These are phyloP conservation scores for Neotoma lepida DNA, from an alignment of 2,113 vertebrate genomes.

Conservation along the genomic window DNA sequence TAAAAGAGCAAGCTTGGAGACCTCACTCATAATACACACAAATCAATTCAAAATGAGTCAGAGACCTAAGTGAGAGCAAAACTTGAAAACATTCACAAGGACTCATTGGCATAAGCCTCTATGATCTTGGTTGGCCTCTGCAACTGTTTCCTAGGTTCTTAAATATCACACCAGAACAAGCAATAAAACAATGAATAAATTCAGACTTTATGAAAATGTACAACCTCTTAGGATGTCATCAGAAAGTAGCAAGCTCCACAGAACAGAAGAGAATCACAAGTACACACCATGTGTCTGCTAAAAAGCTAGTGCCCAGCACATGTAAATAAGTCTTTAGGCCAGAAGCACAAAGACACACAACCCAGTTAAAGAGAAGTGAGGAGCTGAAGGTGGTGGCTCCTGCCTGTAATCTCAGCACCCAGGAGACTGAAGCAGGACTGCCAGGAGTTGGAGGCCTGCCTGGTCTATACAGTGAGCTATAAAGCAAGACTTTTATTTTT, in stretches of 20 bases:
- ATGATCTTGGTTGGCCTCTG: neutral
- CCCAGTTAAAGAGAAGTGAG: neutral
- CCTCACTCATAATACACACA: neutral
- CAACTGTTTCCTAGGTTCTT: neutral
- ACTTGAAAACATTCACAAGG: neutral
- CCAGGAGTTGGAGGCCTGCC: neutral
- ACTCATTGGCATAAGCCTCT: neutral
- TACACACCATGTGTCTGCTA: neutral
- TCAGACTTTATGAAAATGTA: slow-evolving; percentile 10
- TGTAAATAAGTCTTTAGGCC: neutral
- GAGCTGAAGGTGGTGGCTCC: neutral
- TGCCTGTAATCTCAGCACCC: neutral
- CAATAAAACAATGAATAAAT: slow-evolving; percentile 6
- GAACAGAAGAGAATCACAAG: neutral
- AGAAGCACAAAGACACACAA: neutral
- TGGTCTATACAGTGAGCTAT: neutral
- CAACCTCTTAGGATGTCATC: neutral
- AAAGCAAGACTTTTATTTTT: neutral
- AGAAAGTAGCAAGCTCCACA: neutral
- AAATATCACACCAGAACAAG: neutral
- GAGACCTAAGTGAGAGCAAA: slow-evolving; percentile 18
- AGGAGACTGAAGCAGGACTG: neutral
- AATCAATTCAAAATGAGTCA: slow-evolving; percentile 25
- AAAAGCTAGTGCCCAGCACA: neutral
- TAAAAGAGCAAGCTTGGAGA: neutral